Evolutionary conservation across 2,888 invertebrate species (phyloP).

Genomic region (Tridacna crocea): DNA sequence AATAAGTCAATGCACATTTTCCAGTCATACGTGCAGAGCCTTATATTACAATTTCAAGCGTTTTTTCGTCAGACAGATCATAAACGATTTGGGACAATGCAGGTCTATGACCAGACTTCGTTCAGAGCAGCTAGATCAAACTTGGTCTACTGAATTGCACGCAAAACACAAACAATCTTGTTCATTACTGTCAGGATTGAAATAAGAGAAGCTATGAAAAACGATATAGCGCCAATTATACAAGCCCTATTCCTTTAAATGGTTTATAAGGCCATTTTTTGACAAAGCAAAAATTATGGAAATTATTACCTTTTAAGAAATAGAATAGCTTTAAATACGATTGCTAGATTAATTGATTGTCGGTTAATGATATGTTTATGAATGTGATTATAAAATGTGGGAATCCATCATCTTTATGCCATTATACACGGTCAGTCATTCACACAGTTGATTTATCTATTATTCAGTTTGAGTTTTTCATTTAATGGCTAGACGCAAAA

Average conservation of each 20-base stretch:
- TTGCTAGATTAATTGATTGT: conserved; percentile 9
- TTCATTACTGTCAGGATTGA: neutral
- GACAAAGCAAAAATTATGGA: conserved; percentile 7
- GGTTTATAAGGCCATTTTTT: conserved; percentile 4
- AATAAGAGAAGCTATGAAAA: conserved; percentile 19
- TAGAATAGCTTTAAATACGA: neutral
- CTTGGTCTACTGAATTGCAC: too few relatives aligned
- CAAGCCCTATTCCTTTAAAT: conserved; percentile 21
- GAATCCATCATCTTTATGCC: neutral
- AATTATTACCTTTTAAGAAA: neutral
- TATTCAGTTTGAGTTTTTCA: neutral
- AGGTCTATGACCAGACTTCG: too few relatives aligned
- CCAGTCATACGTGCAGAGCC: too few relatives aligned
- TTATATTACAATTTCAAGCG: too few relatives aligned
- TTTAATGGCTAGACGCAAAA: neutral
- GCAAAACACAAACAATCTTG: too few relatives aligned
- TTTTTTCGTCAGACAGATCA: too few relatives aligned
- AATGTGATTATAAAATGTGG: neutral
- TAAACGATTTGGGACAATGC: too few relatives aligned
- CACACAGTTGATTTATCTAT: neutral
- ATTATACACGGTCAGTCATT: neutral
- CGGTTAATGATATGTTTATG: conserved; percentile 5
- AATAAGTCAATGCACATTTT: too few relatives aligned
- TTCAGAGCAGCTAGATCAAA: too few relatives aligned
- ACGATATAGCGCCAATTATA: conserved; percentile 22